These are phyloP conservation scores for Amia ocellicauda DNA, from an alignment of 2,113 vertebrate species.

Conservation along the genomic window DNA sequence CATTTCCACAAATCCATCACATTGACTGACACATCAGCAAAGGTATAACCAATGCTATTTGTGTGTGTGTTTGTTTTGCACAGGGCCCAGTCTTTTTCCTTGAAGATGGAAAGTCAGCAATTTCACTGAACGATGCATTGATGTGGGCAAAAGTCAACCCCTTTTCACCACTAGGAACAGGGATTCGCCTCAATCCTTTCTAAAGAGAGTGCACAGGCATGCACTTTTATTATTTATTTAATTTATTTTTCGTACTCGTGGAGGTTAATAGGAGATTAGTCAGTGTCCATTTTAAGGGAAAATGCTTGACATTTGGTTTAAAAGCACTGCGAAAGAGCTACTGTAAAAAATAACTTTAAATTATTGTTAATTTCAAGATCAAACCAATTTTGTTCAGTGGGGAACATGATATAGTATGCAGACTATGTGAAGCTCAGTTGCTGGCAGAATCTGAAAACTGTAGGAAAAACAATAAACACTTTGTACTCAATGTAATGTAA, in stretches of 20 bases:
- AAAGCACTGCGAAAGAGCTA: not conserved
- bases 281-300: not conserved
- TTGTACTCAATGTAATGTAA: too few relatives aligned
- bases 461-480: not conserved
- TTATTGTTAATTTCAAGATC: not conserved
- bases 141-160: constrained; percentile 99
- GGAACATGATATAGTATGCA: not conserved
- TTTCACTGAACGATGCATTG: constrained; percentile 91
- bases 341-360: not conserved
- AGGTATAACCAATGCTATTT: not conserved
- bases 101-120: constrained; percentile 89
- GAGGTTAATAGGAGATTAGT: not conserved
- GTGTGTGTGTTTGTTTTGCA: constrained; percentile 11
- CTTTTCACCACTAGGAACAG: constrained; percentile 94
- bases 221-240: not conserved
- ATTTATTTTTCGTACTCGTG: not conserved
- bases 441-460: too few relatives aligned
- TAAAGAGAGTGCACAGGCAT: constrained; percentile 45
- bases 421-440: not conserved
- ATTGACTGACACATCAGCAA: too few relatives aligned
- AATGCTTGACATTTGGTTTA: not conserved
- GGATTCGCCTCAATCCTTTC: constrained; percentile 93
- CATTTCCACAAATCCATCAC: too few relatives aligned
- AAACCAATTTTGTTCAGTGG: constrained; percentile 1
- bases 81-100: constrained; percentile 93